Conservation (phyloP, 2,113 vertebrate genomes). For the Perognathus longimembris region DNA sequence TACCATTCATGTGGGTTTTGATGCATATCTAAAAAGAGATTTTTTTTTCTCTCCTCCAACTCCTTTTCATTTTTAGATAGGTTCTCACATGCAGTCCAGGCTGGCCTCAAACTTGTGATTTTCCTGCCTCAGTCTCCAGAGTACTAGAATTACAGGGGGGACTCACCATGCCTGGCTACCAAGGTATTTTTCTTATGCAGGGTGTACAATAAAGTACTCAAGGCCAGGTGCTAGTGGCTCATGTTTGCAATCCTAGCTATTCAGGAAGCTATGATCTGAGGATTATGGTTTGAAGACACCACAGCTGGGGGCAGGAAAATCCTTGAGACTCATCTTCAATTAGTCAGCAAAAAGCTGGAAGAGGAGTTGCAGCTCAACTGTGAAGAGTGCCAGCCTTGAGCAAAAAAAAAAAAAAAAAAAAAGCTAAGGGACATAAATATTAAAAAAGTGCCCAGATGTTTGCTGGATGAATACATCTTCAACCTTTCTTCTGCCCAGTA, state of each 20-base stretch:
- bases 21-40: background rate
- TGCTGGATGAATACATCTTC: background rate
- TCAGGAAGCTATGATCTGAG: too few relatives aligned
- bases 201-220: background rate
- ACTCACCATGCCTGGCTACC: background rate
- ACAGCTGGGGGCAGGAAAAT: too few relatives aligned
- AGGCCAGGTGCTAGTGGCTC: too few relatives aligned
- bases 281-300: too few relatives aligned
- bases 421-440: too few relatives aligned
- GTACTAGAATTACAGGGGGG: background rate
- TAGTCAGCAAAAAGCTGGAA: too few relatives aligned
- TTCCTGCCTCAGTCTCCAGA: background rate
- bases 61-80: background rate
- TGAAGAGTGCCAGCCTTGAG: too few relatives aligned
- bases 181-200: background rate
- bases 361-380: too few relatives aligned
- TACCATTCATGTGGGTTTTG: background rate
- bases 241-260: too few relatives aligned
- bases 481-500: accelerated
- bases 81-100: background rate
- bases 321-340: too few relatives aligned
- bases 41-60: background rate
- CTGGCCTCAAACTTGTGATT: background rate
- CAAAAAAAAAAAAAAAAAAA: too few relatives aligned
- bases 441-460: background rate